Evolutionary conservation across 1,140 invertebrate species (phyloP).

Genomic region (Cherax destructor): DNA sequence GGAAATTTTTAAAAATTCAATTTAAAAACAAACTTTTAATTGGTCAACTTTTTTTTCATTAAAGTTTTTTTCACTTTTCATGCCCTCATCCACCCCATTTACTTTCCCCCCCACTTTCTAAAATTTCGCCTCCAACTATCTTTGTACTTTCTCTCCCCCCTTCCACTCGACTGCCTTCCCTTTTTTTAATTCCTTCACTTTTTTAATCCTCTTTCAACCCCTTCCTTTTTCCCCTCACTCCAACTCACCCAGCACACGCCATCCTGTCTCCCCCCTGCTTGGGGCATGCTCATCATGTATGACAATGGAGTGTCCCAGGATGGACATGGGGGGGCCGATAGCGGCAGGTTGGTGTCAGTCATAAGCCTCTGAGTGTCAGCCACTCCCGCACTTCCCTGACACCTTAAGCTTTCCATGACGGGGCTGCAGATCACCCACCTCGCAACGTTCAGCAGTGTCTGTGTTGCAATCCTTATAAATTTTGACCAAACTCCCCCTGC

Average conservation of each 20-base stretch:
- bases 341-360: slow-evolving; percentile 85
- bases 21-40: no score
- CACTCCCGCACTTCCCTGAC: slow-evolving; percentile 83
- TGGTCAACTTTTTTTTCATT: no score
- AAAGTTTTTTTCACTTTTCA: no score
- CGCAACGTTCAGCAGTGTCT: slow-evolving; percentile 76
- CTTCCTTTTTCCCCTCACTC: slow-evolving; percentile 2
- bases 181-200: no score
- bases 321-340: slow-evolving; percentile 85
- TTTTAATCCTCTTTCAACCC: neutral
- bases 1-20: neutral
- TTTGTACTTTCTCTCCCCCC: no score
- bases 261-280: slow-evolving; percentile 89
- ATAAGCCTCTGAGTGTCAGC: slow-evolving; percentile 83
- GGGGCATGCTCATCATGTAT: slow-evolving; percentile 92
- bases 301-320: slow-evolving; percentile 90
- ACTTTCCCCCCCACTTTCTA: no score
- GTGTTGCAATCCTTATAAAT: slow-evolving; percentile 75
- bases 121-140: no score
- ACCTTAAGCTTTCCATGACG: slow-evolving; percentile 85
- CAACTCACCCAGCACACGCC: slow-evolving; percentile 87
- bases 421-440: slow-evolving; percentile 78
- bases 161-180: no score
- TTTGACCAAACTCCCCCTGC: slow-evolving; percentile 50
- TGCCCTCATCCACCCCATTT: no score